Percentiles rank a stretch among this genome's conserved stretches.
Conservation (phyloP, 2,113 vertebrate genomes). For the Ibidorhyncha struthersii region DNA sequence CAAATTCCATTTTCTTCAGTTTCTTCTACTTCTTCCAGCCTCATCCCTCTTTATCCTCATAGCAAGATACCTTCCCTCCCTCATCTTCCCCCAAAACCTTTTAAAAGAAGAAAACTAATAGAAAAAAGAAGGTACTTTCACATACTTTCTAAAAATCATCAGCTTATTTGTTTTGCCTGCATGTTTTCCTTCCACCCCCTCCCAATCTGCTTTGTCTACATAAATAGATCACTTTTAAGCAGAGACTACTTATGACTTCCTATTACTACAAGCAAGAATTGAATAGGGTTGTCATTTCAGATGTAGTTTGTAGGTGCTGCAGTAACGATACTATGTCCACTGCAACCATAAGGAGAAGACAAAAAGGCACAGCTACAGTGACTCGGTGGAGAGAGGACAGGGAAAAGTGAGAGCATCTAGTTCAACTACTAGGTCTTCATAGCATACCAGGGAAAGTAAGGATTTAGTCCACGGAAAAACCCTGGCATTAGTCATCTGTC, state of each 20-base stretch:
- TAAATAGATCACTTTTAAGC: background rate
- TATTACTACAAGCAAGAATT: background rate
- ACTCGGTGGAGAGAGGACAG: background rate
- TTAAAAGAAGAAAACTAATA: background rate
- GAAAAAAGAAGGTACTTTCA: background rate
- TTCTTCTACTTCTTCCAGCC: background rate
- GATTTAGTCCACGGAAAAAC: background rate
- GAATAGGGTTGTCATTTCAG: background rate
- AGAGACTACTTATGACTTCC: background rate
- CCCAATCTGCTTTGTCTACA: background rate
- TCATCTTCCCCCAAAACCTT: background rate
- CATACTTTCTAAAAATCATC: background rate
- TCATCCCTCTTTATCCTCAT: background rate
- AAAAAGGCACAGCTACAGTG: background rate
- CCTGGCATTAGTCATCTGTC: background rate
- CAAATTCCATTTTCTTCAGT: background rate
- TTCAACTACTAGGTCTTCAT: background rate
- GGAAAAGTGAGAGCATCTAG: background rate
- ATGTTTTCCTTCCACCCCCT: background rate
- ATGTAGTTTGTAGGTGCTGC: background rate
- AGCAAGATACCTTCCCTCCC: background rate
- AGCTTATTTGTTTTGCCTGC: background rate
- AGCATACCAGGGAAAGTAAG: background rate
- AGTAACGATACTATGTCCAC: background rate
- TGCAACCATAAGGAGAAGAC: background rate